Evolutionary conservation across 2,113 vertebrate species (phyloP), one percentile per base, ranked within the genome.

Genomic region (Chauna torquata): DNA sequence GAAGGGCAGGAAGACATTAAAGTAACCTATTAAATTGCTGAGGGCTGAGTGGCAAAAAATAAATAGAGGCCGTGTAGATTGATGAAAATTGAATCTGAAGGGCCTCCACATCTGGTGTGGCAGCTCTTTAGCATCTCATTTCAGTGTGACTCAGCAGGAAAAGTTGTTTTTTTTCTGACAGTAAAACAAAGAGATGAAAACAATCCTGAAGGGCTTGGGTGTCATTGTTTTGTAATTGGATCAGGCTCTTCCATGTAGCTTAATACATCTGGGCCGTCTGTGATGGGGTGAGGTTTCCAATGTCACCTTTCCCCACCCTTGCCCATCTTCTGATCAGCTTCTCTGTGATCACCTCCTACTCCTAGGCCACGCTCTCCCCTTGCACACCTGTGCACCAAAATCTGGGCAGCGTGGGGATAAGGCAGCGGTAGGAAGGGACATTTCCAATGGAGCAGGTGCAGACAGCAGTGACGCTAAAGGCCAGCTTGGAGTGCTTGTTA

Each of bases 61-160:
- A 96, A 92, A 36, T 55, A 36, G 71, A 92, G 91, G 68, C 89
- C 71, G 54, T 42, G 82, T 58, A 75, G 91, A 75, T 82, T 95
- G 96, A 96, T 95, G 93, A 66, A 82, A 52, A 86, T 94, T 88
- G 95, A 82, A 88, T 95, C 91, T 94, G 95, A 97, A 97, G 91
- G 95, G 95, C 64, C 88, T 86, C 92, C 94, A 95, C 95, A 92
- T 80, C 94, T 88, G 96, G 11, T 50, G 70, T 89, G 92, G 87
- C 91, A 96, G 95, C 86, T 92, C 95, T 62, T 96, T n/a, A 91
- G 94, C 94, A 80, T 86, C 94, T 94, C 79, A 74, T 97, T 91
- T 66, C 55, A 22, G 78, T 8, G 58, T 95, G 89, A 89, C 91
- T 96, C 96, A 96, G 95, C 89, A 87, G 94, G 81, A 50, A 83